These are phyloP conservation scores for Platichthys flesus DNA, from an alignment of 2,113 vertebrate species.

Conservation along the genomic window DNA sequence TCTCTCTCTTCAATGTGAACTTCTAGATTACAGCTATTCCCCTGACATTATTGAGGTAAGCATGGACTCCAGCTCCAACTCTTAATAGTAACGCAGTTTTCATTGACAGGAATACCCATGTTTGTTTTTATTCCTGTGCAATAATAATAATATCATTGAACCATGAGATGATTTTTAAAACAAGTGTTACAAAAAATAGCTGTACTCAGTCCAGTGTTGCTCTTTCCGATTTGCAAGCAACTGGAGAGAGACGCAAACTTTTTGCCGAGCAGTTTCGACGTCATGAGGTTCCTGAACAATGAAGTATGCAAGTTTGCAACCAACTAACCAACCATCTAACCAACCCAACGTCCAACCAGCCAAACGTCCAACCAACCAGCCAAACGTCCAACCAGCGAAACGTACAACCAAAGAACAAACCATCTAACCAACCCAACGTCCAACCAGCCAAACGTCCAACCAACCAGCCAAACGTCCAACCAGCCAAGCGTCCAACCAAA, in stretches of 20 bases:
- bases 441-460: too few relatives aligned
- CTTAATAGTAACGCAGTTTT: slow-evolving; percentile 50
- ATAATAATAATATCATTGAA: slow-evolving; percentile 3
- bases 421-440: too few relatives aligned
- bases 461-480: too few relatives aligned
- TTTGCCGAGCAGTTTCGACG: slow-evolving; percentile 34
- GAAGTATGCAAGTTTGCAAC: slow-evolving; percentile 35
- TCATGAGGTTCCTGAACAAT: slow-evolving; percentile 77
- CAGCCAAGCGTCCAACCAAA: too few relatives aligned
- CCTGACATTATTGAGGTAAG: slow-evolving; percentile 79
- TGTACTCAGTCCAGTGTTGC: slow-evolving; percentile 64
- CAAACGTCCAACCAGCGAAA: too few relatives aligned
- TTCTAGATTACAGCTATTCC: slow-evolving; percentile 45
- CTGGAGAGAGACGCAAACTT: slow-evolving; percentile 71
- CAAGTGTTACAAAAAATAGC: slow-evolving; percentile 29
- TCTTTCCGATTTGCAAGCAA: slow-evolving; percentile 78
- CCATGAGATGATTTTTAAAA: slow-evolving; percentile 1
- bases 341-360: too few relatives aligned
- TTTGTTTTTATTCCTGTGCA: slow-evolving; percentile 47
- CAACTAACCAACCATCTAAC: too few relatives aligned
- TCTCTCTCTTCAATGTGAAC: slow-evolving; percentile 12
- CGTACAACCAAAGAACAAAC: too few relatives aligned
- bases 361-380: too few relatives aligned
- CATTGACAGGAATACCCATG: slow-evolving; percentile 77
- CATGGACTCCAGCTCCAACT: slow-evolving; percentile 4